A percentile compares a stretch with the other conserved stretches of the same genome.
Conservation (phyloP, 2,797 vertebrate genomes). For the Phrynocephalus vlangalii region DNA sequence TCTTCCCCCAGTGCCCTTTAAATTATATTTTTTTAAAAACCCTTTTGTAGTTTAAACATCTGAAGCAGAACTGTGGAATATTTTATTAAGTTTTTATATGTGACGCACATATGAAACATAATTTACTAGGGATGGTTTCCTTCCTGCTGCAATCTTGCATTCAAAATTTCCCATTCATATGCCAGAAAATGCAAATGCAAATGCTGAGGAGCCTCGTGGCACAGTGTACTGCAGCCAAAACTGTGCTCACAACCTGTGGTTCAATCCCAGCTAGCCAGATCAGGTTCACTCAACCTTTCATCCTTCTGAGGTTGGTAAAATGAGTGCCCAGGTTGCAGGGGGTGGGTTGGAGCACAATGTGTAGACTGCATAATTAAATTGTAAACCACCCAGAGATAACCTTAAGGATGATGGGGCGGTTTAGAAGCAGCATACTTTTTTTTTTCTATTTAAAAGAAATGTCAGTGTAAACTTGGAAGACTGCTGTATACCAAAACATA, state of each 20-base stretch:
- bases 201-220: no score
- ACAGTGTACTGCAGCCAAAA: no score
- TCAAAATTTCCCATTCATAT: slow-evolving; percentile 57
- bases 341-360: no score
- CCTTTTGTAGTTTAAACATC: slow-evolving; percentile 62
- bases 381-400: no score
- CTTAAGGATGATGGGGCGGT: no score
- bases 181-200: slow-evolving; percentile 23
- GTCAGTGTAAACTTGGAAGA: slow-evolving; percentile 52
- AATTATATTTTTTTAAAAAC: slow-evolving; percentile 59
- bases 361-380: no score
- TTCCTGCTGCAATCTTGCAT: slow-evolving; percentile 50
- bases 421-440: no score
- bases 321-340: no score
- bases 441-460: slow-evolving; percentile 37
- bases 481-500: slow-evolving; percentile 60
- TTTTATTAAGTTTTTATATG: slow-evolving; percentile 70
- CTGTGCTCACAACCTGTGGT: no score
- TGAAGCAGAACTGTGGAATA: slow-evolving; percentile 62
- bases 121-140: slow-evolving; percentile 60
- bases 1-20: slow-evolving; percentile 56
- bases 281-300: no score
- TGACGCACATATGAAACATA: slow-evolving; percentile 58
- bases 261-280: no score
- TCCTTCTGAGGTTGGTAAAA: no score